phyloP scores from a whole-genome alignment of 1,140 invertebrate genomes.

The Bemisia tabaci region DNA sequence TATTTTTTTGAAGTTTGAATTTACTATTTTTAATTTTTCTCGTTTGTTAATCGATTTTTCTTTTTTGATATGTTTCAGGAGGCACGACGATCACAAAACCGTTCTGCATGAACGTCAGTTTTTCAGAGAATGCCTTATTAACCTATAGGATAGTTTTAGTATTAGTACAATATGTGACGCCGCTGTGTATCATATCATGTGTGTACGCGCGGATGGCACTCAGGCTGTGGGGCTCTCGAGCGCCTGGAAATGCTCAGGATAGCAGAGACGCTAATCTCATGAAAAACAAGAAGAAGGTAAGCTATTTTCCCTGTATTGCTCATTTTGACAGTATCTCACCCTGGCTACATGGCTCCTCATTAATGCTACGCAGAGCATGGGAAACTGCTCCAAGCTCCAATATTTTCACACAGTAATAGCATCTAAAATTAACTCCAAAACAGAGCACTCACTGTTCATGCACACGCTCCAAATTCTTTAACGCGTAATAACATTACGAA shows the following conservation, averaged over 20 bases:
- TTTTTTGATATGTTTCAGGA: conserved; percentile 19
- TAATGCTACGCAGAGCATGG: too few relatives aligned
- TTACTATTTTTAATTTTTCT: too few relatives aligned
- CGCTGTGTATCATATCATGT: conserved; percentile 58
- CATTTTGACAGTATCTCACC: too few relatives aligned
- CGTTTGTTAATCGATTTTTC: neutral
- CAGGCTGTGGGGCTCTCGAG: conserved; percentile 54
- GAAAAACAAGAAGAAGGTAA: conserved; percentile 68
- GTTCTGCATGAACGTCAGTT: conserved; percentile 41
- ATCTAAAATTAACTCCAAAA: too few relatives aligned
- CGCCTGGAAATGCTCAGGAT: conserved; percentile 60
- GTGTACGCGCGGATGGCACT: conserved; percentile 65
- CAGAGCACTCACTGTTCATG: too few relatives aligned
- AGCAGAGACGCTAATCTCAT: conserved; percentile 56
- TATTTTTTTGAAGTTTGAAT: too few relatives aligned
- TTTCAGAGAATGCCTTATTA: conserved; percentile 38
- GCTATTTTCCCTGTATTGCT: too few relatives aligned
- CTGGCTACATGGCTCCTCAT: too few relatives aligned
- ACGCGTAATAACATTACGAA: too few relatives aligned
- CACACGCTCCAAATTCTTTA: too few relatives aligned
- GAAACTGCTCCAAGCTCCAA: too few relatives aligned
- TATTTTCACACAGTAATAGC: too few relatives aligned
- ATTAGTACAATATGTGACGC: conserved; percentile 54
- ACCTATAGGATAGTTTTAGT: conserved; percentile 41
- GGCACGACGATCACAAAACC: conserved; percentile 30